Evolutionary conservation across 2,797 vertebrate species (phyloP), one percentile per base, ranked within the genome.

Genomic region (Pantherophis alleghaniensis): DNA sequence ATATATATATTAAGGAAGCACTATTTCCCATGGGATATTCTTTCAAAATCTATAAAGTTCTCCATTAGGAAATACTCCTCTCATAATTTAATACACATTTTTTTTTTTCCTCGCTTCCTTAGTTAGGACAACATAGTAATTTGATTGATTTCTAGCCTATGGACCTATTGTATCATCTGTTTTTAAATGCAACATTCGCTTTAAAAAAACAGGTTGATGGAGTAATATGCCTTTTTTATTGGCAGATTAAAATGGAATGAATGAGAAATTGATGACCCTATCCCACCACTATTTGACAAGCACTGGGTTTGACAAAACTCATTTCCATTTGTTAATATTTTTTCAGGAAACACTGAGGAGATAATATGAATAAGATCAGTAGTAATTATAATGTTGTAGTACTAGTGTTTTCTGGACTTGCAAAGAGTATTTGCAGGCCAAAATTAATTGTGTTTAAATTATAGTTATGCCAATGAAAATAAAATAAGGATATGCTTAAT

Each of bases 51-150:
- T 93, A 95, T 79, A 93, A 60, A 56, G 0, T 92, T 3, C 5
- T 79, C 37, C 12, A 51, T 47, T 74, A 93, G 87, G 32, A 95
- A 95, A 94, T 92, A 94, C 7, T 90, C 93, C 18, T 87, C 26
- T 60, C 92, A 90, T 93, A 94, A 96, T 87, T 94, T 37, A 94
- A 26, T 2, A 59, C 32, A 90, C 93, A 12, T 93, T 96, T 93
- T 96, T 95, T 94, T 37, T 37, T 37, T 86, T 55, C 56, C 87
- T 32, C 47, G 20, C 63, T 53, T 93, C 92, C 20, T 83, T 94
- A 89, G 5, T 56, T 95, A 63, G 7, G 7, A 95, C 95, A 95
- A 88, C 74, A 91, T 10, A 90, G 32, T 92, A 7, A 55, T 93
- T 93, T 94, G 11, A 91, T 59, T 95, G 59, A 24, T 92, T 63